Conservation (phyloP, 1,140 invertebrate genomes). For the Lethocerus indicus region DNA sequence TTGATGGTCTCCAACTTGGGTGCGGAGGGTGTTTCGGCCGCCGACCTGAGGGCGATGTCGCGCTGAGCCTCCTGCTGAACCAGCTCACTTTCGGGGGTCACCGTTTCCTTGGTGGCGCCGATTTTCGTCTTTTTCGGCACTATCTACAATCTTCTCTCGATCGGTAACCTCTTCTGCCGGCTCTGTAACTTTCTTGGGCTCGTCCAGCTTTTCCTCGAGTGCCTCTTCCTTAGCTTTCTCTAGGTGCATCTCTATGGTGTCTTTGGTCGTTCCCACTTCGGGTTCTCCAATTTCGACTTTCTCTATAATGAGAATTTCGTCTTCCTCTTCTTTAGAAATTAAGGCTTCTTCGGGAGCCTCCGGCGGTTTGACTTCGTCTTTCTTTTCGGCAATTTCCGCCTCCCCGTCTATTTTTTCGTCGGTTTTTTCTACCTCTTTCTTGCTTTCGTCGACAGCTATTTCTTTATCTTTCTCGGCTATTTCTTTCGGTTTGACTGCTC, state of each 20-base stretch:
- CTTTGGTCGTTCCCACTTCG: constrained; percentile 21
- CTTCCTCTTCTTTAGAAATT: constrained; percentile 45
- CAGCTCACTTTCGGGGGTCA: too few relatives aligned
- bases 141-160: too few relatives aligned
- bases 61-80: too few relatives aligned
- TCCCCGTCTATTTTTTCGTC: constrained; percentile 27
- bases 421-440: constrained; percentile 8
- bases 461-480: constrained; percentile 20
- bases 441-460: constrained; percentile 10
- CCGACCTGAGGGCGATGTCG: too few relatives aligned
- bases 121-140: too few relatives aligned
- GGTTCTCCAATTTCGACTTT: constrained; percentile 45
- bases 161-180: too few relatives aligned
- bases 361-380: too few relatives aligned
- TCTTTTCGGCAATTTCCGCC: too few relatives aligned
- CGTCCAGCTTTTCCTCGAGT: constrained; percentile 23
- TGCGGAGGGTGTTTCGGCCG: too few relatives aligned
- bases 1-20: too few relatives aligned
- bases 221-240: constrained; percentile 30
- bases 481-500: constrained; percentile 21
- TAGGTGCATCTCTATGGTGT: constrained; percentile 29
- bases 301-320: constrained; percentile 73
- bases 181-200: constrained; percentile 18
- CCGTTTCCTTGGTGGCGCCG: too few relatives aligned
- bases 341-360: too few relatives aligned